phyloP scores from a whole-genome alignment of 1,140 invertebrate species.

The Dreissena rostriformis region DNA sequence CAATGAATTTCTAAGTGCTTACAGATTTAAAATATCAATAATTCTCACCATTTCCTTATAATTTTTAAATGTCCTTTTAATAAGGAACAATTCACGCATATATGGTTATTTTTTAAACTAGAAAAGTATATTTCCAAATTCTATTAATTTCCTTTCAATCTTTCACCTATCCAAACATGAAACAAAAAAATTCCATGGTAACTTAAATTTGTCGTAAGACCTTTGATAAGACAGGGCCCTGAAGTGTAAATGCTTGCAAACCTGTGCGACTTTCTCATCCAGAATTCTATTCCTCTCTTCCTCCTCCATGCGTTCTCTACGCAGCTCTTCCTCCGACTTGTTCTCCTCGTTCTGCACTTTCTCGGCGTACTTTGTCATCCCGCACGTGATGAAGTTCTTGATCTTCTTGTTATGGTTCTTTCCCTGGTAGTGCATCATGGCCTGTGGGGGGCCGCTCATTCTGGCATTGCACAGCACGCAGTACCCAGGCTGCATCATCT shows the following conservation, averaged over 20 bases:
- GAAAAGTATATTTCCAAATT: no score
- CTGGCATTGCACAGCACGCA: conserved; percentile 68
- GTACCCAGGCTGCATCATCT: conserved; percentile 66
- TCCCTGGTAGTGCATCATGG: conserved; percentile 67
- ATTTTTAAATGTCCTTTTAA: no score
- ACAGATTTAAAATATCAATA: no score
- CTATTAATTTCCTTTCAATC: no score
- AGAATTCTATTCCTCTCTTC: conserved; percentile 38
- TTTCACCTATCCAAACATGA: no score
- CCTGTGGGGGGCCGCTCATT: conserved; percentile 65
- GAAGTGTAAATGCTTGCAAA: conserved; percentile 9
- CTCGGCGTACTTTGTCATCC: conserved; percentile 49
- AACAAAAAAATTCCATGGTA: no score
- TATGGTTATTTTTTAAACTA: no score
- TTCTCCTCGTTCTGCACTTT: conserved; percentile 46
- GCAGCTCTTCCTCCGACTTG: conserved; percentile 41
- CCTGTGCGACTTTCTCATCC: conserved; percentile 46
- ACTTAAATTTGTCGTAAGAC: no score
- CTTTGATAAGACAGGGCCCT: no score
- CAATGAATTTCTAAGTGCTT: no score
- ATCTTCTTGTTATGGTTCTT: conserved; percentile 71
- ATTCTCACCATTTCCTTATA: no score
- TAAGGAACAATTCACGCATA: no score
- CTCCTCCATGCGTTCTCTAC: conserved; percentile 43
- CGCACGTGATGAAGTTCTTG: conserved; percentile 58